phyloP scores from a whole-genome alignment of 2,113 vertebrate species.

The Crotalus tigris region DNA sequence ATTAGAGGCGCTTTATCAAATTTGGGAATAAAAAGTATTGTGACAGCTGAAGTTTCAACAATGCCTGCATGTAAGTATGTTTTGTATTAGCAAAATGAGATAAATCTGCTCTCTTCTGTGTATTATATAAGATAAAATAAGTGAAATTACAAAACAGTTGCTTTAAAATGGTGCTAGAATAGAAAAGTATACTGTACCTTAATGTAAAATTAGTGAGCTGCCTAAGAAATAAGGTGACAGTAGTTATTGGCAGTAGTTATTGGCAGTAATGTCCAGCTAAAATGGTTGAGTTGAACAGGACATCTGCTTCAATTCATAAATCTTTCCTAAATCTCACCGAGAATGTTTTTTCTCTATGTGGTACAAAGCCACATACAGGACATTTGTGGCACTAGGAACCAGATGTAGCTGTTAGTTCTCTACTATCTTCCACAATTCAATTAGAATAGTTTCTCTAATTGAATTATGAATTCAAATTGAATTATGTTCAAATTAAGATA shows the following conservation, averaged over 20 bases:
- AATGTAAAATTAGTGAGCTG: not conserved
- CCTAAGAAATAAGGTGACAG: not conserved
- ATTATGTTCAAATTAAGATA: not conserved
- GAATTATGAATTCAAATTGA: too few relatives aligned
- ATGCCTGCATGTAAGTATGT: conserved; percentile 90
- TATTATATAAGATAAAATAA: not conserved
- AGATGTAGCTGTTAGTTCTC: not conserved
- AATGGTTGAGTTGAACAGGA: not conserved
- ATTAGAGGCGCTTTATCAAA: conserved; percentile 90
- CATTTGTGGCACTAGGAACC: not conserved
- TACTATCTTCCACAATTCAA: not conserved
- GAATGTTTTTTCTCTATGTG: not conserved
- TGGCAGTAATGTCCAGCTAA: not conserved
- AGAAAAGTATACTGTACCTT: not conserved
- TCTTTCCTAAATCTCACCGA: not conserved
- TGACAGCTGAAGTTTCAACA: conserved; percentile 92
- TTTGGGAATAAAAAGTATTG: conserved; percentile 93
- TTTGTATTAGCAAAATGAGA: not conserved
- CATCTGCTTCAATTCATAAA: not conserved
- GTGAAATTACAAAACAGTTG: not conserved
- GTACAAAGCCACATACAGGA: not conserved
- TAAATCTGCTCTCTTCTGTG: not conserved
- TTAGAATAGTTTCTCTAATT: not conserved
- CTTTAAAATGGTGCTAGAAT: not conserved
- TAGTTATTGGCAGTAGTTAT: not conserved